A percentile compares a stretch with the other conserved stretches of the same genome.
phyloP scores from a whole-genome alignment of 2,888 invertebrate species.

The Tenthredo notha region DNA sequence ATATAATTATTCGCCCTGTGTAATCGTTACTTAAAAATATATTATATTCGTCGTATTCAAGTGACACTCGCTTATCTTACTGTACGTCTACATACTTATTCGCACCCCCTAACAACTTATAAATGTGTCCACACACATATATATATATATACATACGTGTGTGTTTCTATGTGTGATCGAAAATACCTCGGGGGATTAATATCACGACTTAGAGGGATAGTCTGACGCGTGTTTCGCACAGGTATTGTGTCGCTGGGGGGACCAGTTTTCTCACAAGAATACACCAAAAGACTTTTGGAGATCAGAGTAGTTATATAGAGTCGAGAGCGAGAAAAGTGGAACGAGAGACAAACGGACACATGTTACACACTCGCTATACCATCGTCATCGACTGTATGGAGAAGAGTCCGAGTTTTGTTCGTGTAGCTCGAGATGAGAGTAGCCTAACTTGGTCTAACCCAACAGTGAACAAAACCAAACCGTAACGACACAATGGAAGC shows the following conservation, averaged over 20 bases:
- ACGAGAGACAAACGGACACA: slow-evolving; percentile 73
- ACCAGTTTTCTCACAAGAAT: slow-evolving; percentile 9
- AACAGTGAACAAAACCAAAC: not conserved
- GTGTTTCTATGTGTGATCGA: not conserved
- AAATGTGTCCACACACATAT: not conserved
- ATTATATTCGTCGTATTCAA: not conserved
- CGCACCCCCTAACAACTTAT: not conserved
- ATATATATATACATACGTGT: no score
- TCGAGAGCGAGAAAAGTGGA: slow-evolving; percentile 57
- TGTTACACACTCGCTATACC: slow-evolving; percentile 73
- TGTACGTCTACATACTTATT: not conserved
- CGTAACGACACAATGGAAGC: slow-evolving; percentile 77
- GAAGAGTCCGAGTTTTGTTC: not conserved
- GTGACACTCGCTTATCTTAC: not conserved
- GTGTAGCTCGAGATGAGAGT: slow-evolving; percentile 10
- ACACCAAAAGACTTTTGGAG: not conserved
- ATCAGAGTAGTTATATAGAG: slow-evolving; percentile 35
- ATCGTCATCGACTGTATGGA: slow-evolving; percentile 20
- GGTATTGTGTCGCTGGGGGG: not conserved
- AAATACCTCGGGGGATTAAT: not conserved
- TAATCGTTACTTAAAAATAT: not conserved
- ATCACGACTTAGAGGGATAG: not conserved
- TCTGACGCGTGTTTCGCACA: slow-evolving; percentile 22
- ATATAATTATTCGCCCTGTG: slow-evolving; percentile 27
- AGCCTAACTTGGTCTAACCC: slow-evolving; percentile 20